phyloP scores from a whole-genome alignment of 2,888 invertebrate species.

The Dinocampus coccinellae region DNA sequence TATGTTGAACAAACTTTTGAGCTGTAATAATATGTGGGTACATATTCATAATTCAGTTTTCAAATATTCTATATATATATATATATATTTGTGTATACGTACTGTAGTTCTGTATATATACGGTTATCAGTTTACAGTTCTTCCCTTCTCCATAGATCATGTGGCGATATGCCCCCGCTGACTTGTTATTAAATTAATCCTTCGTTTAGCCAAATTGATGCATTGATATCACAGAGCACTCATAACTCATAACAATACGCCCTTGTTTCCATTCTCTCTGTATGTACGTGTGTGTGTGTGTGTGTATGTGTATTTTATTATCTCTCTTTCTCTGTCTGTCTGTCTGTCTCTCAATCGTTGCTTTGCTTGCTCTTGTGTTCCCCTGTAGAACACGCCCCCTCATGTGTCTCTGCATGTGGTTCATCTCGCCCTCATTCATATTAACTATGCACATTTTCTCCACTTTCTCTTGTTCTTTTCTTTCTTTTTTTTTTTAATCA shows the following conservation, averaged over 20 bases:
- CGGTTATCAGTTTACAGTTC: constrained; percentile 47
- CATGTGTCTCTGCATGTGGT: constrained; percentile 29
- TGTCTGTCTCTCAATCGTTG: background rate
- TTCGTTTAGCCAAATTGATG: constrained; percentile 70
- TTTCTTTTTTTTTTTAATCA: background rate
- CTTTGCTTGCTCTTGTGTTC: constrained; percentile 16
- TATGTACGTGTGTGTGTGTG: constrained; percentile 14
- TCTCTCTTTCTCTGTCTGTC: constrained; percentile 18
- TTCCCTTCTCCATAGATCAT: constrained; percentile 62
- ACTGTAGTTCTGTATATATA: background rate
- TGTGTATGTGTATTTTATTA: constrained; percentile 29
- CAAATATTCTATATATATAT: background rate
- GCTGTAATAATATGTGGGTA: background rate
- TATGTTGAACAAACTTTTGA: background rate
- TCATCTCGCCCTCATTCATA: constrained; percentile 5
- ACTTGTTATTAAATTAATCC: constrained; percentile 70
- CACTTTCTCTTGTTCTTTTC: background rate
- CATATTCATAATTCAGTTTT: no score
- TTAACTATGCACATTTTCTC: background rate
- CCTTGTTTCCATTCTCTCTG: constrained; percentile 34
- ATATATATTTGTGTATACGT: background rate
- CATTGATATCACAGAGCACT: constrained; percentile 69
- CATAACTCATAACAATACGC: constrained; percentile 67
- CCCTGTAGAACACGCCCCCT: constrained; percentile 22
- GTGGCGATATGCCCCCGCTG: constrained; percentile 55